Evolutionary conservation across 2,113 vertebrate genomes (phyloP), one percentile per base, ranked within the genome.

Genomic region (Nymphicus hollandicus): DNA sequence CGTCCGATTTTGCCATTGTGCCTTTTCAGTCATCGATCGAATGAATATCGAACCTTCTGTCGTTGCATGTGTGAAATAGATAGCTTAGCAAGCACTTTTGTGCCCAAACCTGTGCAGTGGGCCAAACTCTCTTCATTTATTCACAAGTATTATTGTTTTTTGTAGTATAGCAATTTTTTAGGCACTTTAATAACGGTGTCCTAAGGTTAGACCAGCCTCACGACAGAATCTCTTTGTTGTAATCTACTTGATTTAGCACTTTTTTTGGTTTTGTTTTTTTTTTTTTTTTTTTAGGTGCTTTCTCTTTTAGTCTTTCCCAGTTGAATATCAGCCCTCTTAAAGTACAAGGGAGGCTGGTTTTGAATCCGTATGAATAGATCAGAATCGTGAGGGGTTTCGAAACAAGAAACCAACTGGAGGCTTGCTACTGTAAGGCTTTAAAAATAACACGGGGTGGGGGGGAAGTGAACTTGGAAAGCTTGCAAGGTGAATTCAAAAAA

Each of bases 1-100:
- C 98, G 98, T 99, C 98, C 98, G 98, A 99, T 99, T 99, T 99
- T 98, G 98, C 99, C 98, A 99, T 99, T 99, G 99, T 97, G 99
- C 98, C 99, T 99, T 99, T 99, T 99, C 99, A 99, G 99, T 99
- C 99, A 99, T 99, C 99, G 99, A 99, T 99, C 98, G 99, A 99
- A 99, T 99, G 99, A 99, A 99, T 99, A 99, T 99, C 98, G 99
- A 99, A 99, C 99, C 99, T 99, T 99, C 99, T 99, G 99, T 99
- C 98, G 98, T 98, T 98, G 99, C 98, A 98, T 99, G 98, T 99
- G 99, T 99, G 99, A 99, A 99, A 99, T 97, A 98, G 99, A 99
- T 99, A 99, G 98, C 99, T 99, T 99, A 99, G 99, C 98, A 98
- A 99, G 99, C 99, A 98, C 97, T 99, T 99, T 98, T 98, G 96